A percentile compares a stretch with the other conserved stretches of the same genome.
These are phyloP conservation scores for Ictidomys tridecemlineatus DNA, from an alignment of 2,113 vertebrate genomes.

Conservation along the genomic window DNA sequence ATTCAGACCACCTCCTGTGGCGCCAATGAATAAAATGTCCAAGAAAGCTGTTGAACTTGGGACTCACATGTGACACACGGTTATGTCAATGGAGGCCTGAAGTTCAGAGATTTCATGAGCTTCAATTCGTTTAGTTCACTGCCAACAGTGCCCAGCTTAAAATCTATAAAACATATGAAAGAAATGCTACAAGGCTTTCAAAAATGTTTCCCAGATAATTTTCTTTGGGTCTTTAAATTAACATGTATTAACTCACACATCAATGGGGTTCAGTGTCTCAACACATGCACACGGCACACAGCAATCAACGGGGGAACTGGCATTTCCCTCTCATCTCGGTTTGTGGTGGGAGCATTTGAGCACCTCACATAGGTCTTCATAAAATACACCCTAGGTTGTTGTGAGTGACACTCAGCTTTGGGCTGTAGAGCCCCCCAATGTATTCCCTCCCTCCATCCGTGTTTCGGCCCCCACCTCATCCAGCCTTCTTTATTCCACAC, in stretches of 20 bases:
- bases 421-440: background rate
- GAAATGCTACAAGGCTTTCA: background rate
- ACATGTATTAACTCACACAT: background rate
- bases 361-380: background rate
- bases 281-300: background rate
- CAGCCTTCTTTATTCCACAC: background rate
- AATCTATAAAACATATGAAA: background rate
- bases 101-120: background rate
- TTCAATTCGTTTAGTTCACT: background rate
- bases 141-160: background rate
- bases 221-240: background rate
- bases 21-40: background rate
- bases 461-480: no score
- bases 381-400: background rate
- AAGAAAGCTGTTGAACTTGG: background rate
- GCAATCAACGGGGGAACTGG: background rate
- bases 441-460: background rate
- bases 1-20: background rate
- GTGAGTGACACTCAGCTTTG: rapidly evolving
- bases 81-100: background rate
- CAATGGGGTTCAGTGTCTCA: background rate
- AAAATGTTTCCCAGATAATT: background rate
- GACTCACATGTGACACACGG: background rate
- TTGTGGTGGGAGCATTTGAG: background rate
- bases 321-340: background rate